Percentiles rank a stretch among this genome's conserved stretches.
These are phyloP conservation scores for Drosophila subsilvestris DNA, from an alignment of 2,888 invertebrate genomes.

Conservation along the genomic window DNA sequence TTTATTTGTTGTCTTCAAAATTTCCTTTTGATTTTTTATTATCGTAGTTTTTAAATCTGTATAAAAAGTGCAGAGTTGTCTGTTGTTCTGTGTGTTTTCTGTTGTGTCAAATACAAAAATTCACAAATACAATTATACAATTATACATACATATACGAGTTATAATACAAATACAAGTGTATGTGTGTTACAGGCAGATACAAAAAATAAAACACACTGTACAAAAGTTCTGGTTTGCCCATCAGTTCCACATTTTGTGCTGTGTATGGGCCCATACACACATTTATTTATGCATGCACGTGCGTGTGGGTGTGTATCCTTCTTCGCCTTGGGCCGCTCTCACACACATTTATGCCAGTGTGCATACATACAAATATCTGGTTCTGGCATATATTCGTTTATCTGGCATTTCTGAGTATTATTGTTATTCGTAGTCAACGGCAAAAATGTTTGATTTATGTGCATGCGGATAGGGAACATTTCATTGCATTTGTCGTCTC, in stretches of 20 bases:
- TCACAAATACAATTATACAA: conserved; percentile 56
- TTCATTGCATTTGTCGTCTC: conserved; percentile 58
- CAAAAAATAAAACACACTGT: conserved; percentile 74
- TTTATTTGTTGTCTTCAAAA: conserved; percentile 15
- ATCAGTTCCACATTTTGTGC: conserved; percentile 26
- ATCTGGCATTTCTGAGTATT: conserved; percentile 70
- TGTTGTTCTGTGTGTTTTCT: conserved; percentile 35
- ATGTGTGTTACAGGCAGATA: conserved; percentile 62
- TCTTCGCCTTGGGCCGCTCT: conserved; percentile 36
- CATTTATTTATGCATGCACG: conserved; percentile 3
- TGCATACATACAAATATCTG: not conserved
- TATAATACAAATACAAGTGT: conserved; percentile 64
- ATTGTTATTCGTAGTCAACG: conserved; percentile 76
- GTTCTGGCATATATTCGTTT: conserved; percentile 20
- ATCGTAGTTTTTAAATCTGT: conserved; percentile 44
- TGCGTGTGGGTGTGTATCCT: not conserved
- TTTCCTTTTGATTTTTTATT: conserved; percentile 15
- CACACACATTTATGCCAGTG: conserved; percentile 24
- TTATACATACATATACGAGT: conserved; percentile 50
- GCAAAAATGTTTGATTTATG: conserved; percentile 75
- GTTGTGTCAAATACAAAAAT: conserved; percentile 69
- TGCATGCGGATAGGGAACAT: conserved; percentile 64
- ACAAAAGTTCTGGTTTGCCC: conserved; percentile 56
- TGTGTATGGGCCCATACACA: conserved; percentile 3
- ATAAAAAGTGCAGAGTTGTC: conserved; percentile 72